These are phyloP conservation scores for Bombus soroeensis DNA, from an alignment of 1,140 invertebrate genomes.

Conservation along the genomic window DNA sequence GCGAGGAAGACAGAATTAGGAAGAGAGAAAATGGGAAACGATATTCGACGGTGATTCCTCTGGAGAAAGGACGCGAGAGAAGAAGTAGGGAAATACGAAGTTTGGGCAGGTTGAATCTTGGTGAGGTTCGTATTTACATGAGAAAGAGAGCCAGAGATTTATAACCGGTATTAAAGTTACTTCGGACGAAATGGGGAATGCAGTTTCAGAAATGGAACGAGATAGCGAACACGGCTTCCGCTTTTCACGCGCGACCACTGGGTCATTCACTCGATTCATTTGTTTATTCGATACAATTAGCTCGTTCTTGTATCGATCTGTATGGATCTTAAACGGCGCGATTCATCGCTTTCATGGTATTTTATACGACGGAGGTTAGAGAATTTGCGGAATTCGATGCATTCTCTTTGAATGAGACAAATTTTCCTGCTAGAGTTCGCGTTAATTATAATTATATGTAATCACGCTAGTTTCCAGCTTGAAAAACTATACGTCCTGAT, in stretches of 20 bases:
- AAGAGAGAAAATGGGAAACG: slow-evolving; percentile 26
- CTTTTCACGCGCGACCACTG: not conserved
- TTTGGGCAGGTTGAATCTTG: slow-evolving; percentile 54
- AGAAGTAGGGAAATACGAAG: slow-evolving; percentile 38
- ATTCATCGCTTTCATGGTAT: not conserved
- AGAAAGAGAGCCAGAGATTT: slow-evolving; percentile 74
- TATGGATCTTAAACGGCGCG: not conserved
- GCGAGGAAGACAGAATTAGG: slow-evolving; percentile 26
- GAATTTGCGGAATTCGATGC: no score
- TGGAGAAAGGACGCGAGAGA: not conserved
- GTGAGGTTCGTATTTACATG: slow-evolving; percentile 72
- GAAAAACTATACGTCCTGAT: no score
- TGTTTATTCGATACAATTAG: slow-evolving; percentile 28
- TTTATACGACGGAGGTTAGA: no score
- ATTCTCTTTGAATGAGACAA: no score
- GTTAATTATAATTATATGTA: no score
- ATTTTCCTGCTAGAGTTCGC: no score
- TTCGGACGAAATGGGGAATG: slow-evolving; percentile 45
- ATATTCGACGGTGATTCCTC: slow-evolving; percentile 33
- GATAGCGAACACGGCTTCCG: slow-evolving; percentile 25
- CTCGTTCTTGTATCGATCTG: not conserved
- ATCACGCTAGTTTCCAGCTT: no score
- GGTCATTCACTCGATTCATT: slow-evolving; percentile 25
- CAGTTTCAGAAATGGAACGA: slow-evolving; percentile 31
- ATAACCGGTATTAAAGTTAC: slow-evolving; percentile 69